Conservation (phyloP, 2,797 vertebrate species). For the Macropus fuliginosus region DNA sequence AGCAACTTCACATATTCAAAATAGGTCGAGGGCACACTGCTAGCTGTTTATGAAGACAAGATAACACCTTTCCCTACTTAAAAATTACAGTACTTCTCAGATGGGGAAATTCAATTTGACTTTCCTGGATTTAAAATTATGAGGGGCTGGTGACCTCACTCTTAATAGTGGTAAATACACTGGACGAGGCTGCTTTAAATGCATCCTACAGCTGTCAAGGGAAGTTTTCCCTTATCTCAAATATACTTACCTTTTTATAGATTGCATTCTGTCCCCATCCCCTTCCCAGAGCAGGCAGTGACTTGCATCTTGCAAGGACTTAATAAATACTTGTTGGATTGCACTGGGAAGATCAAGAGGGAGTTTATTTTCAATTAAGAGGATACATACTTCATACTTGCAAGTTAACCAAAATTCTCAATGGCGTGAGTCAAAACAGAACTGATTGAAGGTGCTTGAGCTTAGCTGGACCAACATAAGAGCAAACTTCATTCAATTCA, state of each 20-base stretch:
- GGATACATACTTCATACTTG: not conserved
- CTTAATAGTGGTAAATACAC: not conserved
- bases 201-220: not conserved
- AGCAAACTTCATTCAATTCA: not conserved
- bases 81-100: not conserved
- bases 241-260: not conserved
- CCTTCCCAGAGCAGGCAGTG: not conserved
- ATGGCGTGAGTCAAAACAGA: not conserved
- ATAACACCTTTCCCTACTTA: not conserved
- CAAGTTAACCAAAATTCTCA: not conserved
- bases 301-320: not conserved
- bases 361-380: not conserved
- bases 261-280: not conserved
- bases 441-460: not conserved
- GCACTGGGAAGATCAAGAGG: not conserved
- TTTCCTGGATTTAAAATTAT: not conserved
- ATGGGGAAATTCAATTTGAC: not conserved
- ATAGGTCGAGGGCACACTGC: not conserved
- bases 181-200: not conserved
- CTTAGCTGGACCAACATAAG: not conserved
- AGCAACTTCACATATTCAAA: slow-evolving; percentile 35
- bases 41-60: not conserved
- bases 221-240: not conserved
- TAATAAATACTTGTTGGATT: not conserved
- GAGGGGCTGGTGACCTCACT: not conserved